These are phyloP conservation scores for Sylvia atricapilla DNA, from an alignment of 2,113 vertebrate species.

Conservation along the genomic window DNA sequence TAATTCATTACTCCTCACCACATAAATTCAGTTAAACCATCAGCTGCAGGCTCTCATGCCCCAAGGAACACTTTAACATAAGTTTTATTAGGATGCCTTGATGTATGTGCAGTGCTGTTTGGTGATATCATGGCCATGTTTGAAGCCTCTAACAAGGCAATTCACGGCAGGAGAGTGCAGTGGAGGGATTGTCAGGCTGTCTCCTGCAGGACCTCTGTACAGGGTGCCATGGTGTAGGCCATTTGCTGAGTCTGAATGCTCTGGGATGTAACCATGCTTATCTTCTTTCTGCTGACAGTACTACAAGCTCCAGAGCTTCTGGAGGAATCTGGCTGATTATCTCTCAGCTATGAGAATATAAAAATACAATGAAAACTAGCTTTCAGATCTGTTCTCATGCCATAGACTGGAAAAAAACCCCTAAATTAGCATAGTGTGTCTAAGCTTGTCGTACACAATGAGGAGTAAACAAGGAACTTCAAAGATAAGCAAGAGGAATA, in stretches of 20 bases:
- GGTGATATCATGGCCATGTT: not conserved
- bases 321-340: not conserved
- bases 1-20: not conserved
- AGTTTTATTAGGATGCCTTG: not conserved
- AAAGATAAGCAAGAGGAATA: not conserved
- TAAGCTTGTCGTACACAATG: not conserved
- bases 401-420: not conserved
- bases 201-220: not conserved
- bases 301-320: not conserved
- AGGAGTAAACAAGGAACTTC: slow-evolving; percentile 44
- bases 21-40: not conserved
- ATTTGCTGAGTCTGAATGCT: not conserved
- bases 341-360: not conserved
- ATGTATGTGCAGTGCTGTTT: not conserved
- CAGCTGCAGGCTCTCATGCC: not conserved
- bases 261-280: accelerated
- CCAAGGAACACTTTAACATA: accelerated
- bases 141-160: not conserved
- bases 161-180: not conserved
- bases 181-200: not conserved
- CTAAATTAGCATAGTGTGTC: not conserved
- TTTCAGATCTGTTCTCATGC: not conserved
- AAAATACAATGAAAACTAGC: not conserved
- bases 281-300: not conserved
- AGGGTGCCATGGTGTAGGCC: not conserved